Percentiles rank a stretch among this genome's conserved stretches.
These are phyloP conservation scores for Zele albiditarsus DNA, from an alignment of 2,888 invertebrate species.

Conservation along the genomic window DNA sequence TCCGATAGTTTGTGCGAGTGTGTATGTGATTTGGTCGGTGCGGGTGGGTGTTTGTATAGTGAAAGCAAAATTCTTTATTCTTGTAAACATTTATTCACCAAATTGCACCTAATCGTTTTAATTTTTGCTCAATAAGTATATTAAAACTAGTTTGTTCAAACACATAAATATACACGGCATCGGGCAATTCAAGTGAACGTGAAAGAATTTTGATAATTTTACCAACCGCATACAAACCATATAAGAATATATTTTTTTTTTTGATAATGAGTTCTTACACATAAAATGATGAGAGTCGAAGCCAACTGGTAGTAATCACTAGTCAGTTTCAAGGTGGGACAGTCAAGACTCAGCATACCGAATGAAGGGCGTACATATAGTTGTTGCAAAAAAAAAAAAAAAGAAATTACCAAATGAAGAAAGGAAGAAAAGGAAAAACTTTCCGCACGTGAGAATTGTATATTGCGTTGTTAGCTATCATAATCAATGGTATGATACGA, in stretches of 20 bases:
- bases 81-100: neutral
- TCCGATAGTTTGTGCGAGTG: neutral
- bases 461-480: neutral
- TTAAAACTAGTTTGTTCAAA: neutral
- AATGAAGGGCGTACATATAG: slow-evolving; percentile 29
- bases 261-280: slow-evolving; percentile 1
- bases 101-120: neutral
- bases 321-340: slow-evolving; percentile 53
- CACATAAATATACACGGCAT: neutral
- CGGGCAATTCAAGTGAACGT: neutral
- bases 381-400: neutral
- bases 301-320: slow-evolving; percentile 8
- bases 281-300: slow-evolving; percentile 11
- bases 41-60: neutral
- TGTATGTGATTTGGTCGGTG: neutral
- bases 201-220: neutral
- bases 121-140: neutral
- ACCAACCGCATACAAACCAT: neutral
- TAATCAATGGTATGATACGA: neutral
- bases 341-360: slow-evolving; percentile 32
- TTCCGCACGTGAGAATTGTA: neutral
- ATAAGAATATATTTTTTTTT: too few species aligned
- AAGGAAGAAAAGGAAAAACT: neutral
- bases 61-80: neutral
- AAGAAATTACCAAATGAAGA: neutral